Conservation (phyloP, 1,140 invertebrate species). For the Lutraria rhynchaena region DNA sequence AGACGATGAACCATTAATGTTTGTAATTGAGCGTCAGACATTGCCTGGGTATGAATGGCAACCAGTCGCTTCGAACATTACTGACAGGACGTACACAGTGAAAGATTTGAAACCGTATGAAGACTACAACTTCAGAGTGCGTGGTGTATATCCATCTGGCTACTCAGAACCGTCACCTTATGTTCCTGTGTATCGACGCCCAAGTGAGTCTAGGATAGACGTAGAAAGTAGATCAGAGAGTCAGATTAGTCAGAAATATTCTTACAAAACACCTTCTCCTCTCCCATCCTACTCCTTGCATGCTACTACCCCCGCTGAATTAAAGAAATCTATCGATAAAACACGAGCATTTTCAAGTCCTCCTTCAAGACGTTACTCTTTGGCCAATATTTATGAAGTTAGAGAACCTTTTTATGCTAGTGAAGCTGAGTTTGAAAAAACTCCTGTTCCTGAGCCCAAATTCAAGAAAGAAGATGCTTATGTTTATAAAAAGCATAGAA, state of each 20-base stretch:
- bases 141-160: slow-evolving; percentile 73
- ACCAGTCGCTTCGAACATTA: slow-evolving; percentile 71
- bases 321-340: slow-evolving; percentile 16
- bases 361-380: slow-evolving; percentile 25
- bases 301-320: not conserved
- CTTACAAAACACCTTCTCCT: not conserved
- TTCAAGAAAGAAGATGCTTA: slow-evolving; percentile 50
- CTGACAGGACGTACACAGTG: slow-evolving; percentile 68
- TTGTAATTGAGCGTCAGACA: slow-evolving; percentile 76
- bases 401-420: not conserved
- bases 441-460: slow-evolving; percentile 13
- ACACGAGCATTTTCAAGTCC: not conserved
- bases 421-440: slow-evolving; percentile 14
- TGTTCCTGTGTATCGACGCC: slow-evolving; percentile 74
- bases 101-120: slow-evolving; percentile 68
- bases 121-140: slow-evolving; percentile 75
- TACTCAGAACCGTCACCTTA: slow-evolving; percentile 71
- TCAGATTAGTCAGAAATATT: slow-evolving; percentile 30
- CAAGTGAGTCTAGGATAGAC: slow-evolving; percentile 71
- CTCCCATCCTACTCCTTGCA: slow-evolving; percentile 16
- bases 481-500: slow-evolving; percentile 39
- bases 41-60: slow-evolving; percentile 75
- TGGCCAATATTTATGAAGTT: slow-evolving; percentile 38
- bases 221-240: slow-evolving; percentile 38
- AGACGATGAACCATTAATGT: slow-evolving; percentile 73